phyloP scores from a whole-genome alignment of 2,888 invertebrate genomes.

The Taphrorychus bicolor region DNA sequence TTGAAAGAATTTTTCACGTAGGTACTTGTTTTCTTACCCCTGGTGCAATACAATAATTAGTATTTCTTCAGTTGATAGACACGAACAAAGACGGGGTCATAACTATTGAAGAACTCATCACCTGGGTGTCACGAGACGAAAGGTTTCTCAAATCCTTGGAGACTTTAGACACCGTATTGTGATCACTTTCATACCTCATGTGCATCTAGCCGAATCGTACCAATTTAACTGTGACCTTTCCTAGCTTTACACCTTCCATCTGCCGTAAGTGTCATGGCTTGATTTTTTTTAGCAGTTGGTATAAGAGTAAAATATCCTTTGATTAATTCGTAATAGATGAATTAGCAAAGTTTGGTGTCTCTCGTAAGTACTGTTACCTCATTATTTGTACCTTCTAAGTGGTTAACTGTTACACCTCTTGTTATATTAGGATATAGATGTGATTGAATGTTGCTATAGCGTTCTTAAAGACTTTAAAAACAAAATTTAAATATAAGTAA shows the following conservation, averaged over 20 bases:
- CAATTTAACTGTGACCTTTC: slow-evolving; percentile 31
- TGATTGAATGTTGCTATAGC: no score
- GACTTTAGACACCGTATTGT: slow-evolving; percentile 79
- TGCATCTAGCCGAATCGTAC: slow-evolving; percentile 31
- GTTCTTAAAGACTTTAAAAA: no score
- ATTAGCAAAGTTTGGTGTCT: no score
- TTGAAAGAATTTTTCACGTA: slow-evolving; percentile 86
- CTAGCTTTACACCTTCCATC: not conserved
- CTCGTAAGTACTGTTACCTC: slow-evolving; percentile 14
- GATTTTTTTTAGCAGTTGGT: no score
- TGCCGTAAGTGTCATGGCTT: no score
- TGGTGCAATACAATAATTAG: slow-evolving; percentile 13
- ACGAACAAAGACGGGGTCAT: slow-evolving; percentile 81
- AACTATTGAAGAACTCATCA: slow-evolving; percentile 79
- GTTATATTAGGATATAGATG: no score
- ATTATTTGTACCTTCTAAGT: slow-evolving; percentile 27
- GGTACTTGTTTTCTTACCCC: slow-evolving; percentile 55
- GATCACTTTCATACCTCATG: slow-evolving; percentile 56
- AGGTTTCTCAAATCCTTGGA: slow-evolving; percentile 72
- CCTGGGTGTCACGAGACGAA: slow-evolving; percentile 79
- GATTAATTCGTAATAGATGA: no score
- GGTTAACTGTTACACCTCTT: slow-evolving; percentile 32
- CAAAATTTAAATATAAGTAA: slow-evolving; percentile 20
- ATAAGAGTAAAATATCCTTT: no score
- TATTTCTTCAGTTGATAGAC: slow-evolving; percentile 71